Conservation (phyloP, 2,888 invertebrate species). For the Drosophila multiciliata region DNA sequence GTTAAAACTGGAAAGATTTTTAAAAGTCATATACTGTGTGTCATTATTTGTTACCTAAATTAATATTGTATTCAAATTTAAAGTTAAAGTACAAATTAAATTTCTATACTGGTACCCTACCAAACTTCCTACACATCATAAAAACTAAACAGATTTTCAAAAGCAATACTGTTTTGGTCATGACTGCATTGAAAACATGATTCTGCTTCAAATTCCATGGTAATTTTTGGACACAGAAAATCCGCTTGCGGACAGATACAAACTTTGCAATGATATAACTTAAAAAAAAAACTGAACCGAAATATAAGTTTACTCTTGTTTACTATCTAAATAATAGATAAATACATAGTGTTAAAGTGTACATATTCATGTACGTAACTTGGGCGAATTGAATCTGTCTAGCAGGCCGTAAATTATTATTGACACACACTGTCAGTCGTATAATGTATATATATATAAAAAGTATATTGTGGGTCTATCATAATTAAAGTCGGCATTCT, state of each 20-base stretch:
- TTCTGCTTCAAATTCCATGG: too few species aligned
- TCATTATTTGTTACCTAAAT: background rate
- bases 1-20: background rate
- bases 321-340: background rate
- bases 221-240: background rate
- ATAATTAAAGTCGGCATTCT: conserved; percentile 59
- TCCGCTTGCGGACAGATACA: background rate
- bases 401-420: conserved; percentile 33
- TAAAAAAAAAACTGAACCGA: background rate
- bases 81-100: too few species aligned
- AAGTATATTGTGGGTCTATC: conserved; percentile 49
- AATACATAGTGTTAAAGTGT: background rate
- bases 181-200: too few species aligned
- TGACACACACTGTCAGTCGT: conserved; percentile 46
- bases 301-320: background rate
- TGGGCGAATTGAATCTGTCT: background rate
- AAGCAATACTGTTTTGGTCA: background rate
- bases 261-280: background rate
- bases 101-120: too few species aligned
- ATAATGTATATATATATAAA: conserved; percentile 13
- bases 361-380: background rate
- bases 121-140: background rate
- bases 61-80: background rate
- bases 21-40: too few species aligned
- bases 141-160: too few species aligned